Conservation (phyloP, 2,888 invertebrate genomes). For the Automeris io region DNA sequence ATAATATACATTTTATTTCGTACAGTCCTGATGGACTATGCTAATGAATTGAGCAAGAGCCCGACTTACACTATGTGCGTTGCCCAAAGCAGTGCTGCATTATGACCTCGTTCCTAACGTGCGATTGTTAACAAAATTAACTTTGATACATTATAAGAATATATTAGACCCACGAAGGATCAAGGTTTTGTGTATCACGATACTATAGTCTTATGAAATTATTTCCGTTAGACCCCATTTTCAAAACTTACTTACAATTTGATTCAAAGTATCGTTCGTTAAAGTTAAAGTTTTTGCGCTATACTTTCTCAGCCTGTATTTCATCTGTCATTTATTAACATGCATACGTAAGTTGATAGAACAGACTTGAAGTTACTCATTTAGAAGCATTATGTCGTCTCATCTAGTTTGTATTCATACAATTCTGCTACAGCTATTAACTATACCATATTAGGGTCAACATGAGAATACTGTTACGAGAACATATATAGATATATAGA, state of each 20-base stretch:
- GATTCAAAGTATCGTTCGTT: no score
- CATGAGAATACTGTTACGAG: no score
- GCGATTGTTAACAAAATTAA: constrained; percentile 63
- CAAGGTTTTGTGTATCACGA: constrained; percentile 47
- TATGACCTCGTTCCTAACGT: constrained; percentile 46
- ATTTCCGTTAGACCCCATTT: background rate
- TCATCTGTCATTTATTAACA: constrained; percentile 1
- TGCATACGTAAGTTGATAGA: background rate
- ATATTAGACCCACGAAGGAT: constrained; percentile 42
- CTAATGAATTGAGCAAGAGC: constrained; percentile 33
- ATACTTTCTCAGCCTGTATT: background rate
- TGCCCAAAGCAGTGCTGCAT: constrained; percentile 34
- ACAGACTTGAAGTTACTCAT: background rate
- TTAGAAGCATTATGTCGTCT: no score
- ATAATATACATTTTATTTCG: constrained; percentile 1
- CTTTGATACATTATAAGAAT: constrained; percentile 26
- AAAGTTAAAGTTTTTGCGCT: no score
- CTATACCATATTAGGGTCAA: no score
- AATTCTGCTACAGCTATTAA: no score
- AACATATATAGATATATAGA: no score
- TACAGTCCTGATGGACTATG: constrained; percentile 18
- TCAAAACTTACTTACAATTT: background rate
- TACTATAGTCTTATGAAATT: constrained; percentile 20
- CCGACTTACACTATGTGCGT: constrained; percentile 31
- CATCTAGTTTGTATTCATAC: no score